Evolutionary conservation across 2,113 vertebrate genomes (phyloP).

Genomic region (Pseudorasbora parva): DNA sequence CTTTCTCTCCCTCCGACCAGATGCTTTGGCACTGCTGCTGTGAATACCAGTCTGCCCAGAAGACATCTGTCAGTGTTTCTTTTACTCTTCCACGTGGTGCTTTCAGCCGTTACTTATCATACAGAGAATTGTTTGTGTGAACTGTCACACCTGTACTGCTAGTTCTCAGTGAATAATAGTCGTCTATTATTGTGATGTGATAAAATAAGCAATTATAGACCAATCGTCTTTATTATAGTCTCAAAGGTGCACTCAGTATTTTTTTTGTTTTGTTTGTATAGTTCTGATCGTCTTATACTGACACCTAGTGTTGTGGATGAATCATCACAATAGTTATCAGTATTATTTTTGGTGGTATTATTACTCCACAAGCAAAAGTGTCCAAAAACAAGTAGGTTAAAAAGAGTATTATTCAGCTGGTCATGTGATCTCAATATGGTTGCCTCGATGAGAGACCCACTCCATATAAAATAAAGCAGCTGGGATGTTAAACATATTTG

Average conservation of each 20-base stretch:
- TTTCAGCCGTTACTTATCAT: neutral
- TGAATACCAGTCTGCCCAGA: constrained; percentile 47
- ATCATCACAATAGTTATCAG: neutral
- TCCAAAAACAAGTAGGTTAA: neutral
- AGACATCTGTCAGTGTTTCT: constrained; percentile 22
- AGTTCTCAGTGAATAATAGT: constrained; percentile 10
- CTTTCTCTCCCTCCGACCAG: constrained; percentile 37
- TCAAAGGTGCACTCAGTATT: constrained; percentile 17
- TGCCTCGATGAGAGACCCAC: neutral
- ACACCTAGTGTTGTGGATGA: constrained; percentile 5
- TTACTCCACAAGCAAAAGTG: neutral
- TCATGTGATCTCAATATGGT: constrained; percentile 3
- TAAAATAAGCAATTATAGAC: constrained; percentile 4
- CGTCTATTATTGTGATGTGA: constrained; percentile 1
- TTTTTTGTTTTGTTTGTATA: neutral
- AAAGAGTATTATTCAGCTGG: neutral
- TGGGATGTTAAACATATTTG: neutral
- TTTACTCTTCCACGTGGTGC: constrained; percentile 49
- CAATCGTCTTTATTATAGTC: neutral
- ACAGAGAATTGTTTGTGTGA: constrained; percentile 20
- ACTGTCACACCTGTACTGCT: constrained; percentile 17
- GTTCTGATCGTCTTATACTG: neutral
- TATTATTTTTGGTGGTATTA: no score
- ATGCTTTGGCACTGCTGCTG: constrained; percentile 47
- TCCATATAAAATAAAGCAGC: neutral